Evolutionary conservation across 2,797 vertebrate genomes (phyloP).

Genomic region (Microchirus variegatus): DNA sequence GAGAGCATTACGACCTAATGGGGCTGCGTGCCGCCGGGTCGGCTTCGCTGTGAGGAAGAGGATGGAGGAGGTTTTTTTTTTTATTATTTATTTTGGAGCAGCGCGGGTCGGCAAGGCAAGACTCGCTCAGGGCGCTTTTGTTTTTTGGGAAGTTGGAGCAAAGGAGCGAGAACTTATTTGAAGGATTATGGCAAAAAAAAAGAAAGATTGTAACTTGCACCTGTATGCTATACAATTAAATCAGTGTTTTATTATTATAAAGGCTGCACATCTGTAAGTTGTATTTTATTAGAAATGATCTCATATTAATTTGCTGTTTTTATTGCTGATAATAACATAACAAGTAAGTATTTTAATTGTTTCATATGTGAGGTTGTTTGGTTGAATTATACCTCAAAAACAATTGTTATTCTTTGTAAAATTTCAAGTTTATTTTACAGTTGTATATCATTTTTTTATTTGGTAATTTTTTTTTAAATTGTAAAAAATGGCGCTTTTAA

Average conservation of each 20-base stretch:
- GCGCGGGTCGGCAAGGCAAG: constrained; percentile 34
- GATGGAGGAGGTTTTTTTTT: too few species aligned
- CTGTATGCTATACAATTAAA: background rate
- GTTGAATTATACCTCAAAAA: background rate
- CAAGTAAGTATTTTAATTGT: background rate
- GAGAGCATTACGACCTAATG: constrained; percentile 75
- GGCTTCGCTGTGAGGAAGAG: constrained; percentile 61
- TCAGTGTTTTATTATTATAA: too few species aligned
- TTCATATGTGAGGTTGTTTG: constrained; percentile 3
- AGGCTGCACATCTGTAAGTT: too few species aligned
- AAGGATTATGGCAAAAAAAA: constrained; percentile 19
- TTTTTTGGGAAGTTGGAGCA: constrained; percentile 41
- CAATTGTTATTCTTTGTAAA: background rate
- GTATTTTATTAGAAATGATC: too few species aligned
- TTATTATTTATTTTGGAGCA: constrained; percentile 25
- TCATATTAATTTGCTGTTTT: too few species aligned
- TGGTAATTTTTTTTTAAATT: too few species aligned
- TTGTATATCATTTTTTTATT: background rate
- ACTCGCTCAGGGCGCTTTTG: constrained; percentile 39
- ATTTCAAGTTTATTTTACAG: background rate
- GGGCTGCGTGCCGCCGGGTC: constrained; percentile 66
- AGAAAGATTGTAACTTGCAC: constrained; percentile 25
- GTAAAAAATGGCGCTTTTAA: too few species aligned
- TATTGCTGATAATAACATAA: too few species aligned
- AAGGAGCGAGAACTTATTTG: constrained; percentile 36